Evolutionary conservation across 2,113 vertebrate genomes (phyloP).

Genomic region (Lanius collurio): DNA sequence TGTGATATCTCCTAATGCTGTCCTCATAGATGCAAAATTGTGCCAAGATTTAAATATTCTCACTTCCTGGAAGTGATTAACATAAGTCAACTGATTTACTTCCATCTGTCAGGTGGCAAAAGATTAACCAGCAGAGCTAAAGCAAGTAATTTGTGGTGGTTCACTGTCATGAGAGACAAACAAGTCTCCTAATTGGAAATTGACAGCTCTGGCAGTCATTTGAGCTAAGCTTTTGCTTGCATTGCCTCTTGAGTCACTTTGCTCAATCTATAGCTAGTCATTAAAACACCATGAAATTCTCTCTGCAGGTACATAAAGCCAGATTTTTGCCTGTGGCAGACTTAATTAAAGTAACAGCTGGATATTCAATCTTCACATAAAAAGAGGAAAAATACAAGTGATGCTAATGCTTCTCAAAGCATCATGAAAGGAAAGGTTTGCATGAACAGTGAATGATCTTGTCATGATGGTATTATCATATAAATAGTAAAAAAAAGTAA

Average conservation of each 20-base stretch:
- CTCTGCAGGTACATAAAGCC: conserved; percentile 70
- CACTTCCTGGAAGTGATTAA: conserved; percentile 51
- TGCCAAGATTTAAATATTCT: conserved; percentile 53
- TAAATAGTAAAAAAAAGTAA: not conserved
- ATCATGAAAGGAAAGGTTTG: not conserved
- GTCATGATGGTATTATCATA: not conserved
- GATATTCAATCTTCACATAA: conserved; percentile 59
- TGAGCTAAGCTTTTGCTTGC: conserved; percentile 38
- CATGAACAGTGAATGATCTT: not conserved
- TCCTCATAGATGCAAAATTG: conserved; percentile 26
- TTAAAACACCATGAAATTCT: conserved; percentile 69
- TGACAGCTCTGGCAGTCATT: conserved; percentile 61
- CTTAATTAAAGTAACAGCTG: conserved; percentile 75
- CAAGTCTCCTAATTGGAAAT: conserved; percentile 66
- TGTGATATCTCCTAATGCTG: conserved; percentile 3
- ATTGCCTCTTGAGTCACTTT: conserved; percentile 49
- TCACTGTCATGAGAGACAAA: conserved; percentile 62
- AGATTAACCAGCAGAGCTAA: conserved; percentile 63
- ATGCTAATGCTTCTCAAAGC: conserved; percentile 37
- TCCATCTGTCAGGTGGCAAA: conserved; percentile 68
- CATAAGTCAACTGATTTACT: conserved; percentile 49
- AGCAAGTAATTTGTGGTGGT: conserved; percentile 57
- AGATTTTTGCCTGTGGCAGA: conserved; percentile 69
- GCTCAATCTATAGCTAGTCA: conserved; percentile 56
- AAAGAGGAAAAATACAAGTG: conserved; percentile 54